A percentile compares a stretch with the other conserved stretches of the same genome.
phyloP scores from a whole-genome alignment of 1,140 invertebrate species.

The Pectinophora gossypiella region DNA sequence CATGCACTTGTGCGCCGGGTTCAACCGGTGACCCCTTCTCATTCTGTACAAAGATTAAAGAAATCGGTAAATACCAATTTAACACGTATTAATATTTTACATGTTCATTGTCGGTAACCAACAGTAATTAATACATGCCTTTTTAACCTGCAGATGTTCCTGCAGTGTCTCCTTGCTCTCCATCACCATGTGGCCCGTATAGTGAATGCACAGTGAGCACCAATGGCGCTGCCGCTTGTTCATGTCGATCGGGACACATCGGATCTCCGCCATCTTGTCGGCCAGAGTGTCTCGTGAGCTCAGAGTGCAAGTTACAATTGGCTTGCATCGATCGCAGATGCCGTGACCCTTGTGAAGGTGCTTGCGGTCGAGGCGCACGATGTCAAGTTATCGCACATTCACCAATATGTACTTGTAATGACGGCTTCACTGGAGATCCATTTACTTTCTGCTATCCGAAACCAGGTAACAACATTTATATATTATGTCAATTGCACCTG shows the following conservation, averaged over 20 bases:
- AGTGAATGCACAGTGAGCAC: conserved; percentile 80
- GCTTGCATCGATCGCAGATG: conserved; percentile 80
- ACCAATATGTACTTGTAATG: conserved; percentile 86
- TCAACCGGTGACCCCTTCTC: conserved; percentile 84
- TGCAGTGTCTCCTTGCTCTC: conserved; percentile 78
- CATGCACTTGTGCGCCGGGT: conserved; percentile 81
- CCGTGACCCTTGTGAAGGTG: conserved; percentile 81
- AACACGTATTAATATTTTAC: background rate
- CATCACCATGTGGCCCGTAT: conserved; percentile 86
- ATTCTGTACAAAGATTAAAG: conserved; percentile 77
- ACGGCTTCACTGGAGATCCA: conserved; percentile 88
- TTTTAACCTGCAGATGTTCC: background rate
- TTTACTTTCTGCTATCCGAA: conserved; percentile 83
- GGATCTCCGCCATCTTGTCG: conserved; percentile 84
- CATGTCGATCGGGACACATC: conserved; percentile 81
- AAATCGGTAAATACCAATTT: conserved; percentile 58
- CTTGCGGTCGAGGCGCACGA: conserved; percentile 86
- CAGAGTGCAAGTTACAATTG: conserved; percentile 80
- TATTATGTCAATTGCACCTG: conserved; percentile 3
- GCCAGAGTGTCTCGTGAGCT: conserved; percentile 82
- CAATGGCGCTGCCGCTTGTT: conserved; percentile 81
- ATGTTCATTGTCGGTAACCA: background rate
- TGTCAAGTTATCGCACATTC: conserved; percentile 90
- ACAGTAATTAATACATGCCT: background rate
- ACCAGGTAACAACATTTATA: conserved; percentile 43